Evolutionary conservation across 1,140 invertebrate genomes (phyloP).

Genomic region (Octopus bimaculoides): DNA sequence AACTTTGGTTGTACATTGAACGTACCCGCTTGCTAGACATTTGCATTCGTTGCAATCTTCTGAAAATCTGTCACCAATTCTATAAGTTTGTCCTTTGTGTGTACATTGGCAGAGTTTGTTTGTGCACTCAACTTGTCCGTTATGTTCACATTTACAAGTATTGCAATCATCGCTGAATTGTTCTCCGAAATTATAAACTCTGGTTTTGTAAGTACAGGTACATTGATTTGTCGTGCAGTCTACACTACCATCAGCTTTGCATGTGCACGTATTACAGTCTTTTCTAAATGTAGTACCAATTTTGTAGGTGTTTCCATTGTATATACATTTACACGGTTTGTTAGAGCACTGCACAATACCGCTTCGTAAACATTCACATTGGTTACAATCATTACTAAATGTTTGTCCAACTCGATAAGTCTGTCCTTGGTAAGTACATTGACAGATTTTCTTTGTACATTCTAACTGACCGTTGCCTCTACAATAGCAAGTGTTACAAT

Average conservation of each 20-base stretch:
- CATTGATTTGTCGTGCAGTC: neutral
- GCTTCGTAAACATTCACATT: neutral
- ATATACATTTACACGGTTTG: neutral
- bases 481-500: slow-evolving; percentile 3
- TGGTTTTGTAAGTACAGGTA: neutral
- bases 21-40: neutral
- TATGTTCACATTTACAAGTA: neutral
- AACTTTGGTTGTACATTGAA: neutral
- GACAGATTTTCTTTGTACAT: neutral
- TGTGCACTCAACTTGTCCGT: neutral
- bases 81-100: neutral
- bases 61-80: neutral
- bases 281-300: neutral
- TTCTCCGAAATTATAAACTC: neutral
- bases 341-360: neutral
- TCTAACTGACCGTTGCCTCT: neutral
- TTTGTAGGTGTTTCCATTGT: neutral
- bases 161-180: neutral
- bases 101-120: neutral
- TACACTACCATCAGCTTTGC: neutral
- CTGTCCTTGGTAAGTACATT: neutral
- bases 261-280: neutral
- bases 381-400: neutral
- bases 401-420: neutral
- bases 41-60: neutral